A percentile compares a stretch with the other conserved stretches of the same genome.
phyloP scores from a whole-genome alignment of 2,888 invertebrate species.

The Plagodis pulveraria region DNA sequence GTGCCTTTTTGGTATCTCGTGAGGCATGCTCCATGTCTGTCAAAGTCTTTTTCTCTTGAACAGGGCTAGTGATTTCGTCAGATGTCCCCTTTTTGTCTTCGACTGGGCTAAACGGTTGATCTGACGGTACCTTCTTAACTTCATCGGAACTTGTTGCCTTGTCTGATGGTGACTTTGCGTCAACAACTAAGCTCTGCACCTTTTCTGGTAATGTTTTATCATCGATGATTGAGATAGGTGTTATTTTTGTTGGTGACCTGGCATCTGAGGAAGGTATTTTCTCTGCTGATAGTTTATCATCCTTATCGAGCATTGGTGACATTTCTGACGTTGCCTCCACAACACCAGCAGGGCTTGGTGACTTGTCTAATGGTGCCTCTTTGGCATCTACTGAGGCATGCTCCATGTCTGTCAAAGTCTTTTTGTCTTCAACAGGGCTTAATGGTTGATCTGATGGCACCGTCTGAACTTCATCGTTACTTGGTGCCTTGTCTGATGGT shows the following conservation, averaged over 20 bases:
- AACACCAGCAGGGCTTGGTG: too few species aligned
- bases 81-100: background rate
- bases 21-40: background rate
- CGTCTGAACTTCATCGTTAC: too few species aligned
- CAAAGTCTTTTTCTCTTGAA: too few species aligned
- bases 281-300: too few species aligned
- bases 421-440: conserved; percentile 11
- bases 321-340: too few species aligned
- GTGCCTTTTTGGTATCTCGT: too few species aligned
- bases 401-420: background rate
- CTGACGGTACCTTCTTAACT: background rate
- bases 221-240: conserved; percentile 7
- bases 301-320: too few species aligned
- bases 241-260: conserved; percentile 4
- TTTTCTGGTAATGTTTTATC: conserved; percentile 12
- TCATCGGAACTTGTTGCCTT: background rate
- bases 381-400: too few species aligned
- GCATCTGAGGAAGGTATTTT: conserved; percentile 3
- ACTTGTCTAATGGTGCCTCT: too few species aligned
- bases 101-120: background rate
- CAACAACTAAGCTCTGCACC: background rate
- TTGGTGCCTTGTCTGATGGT: conserved; percentile 10
- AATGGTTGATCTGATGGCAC: background rate
- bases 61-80: background rate
- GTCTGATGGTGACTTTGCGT: conserved; percentile 7